Base-by-base conservation (phyloP, 2,113 vertebrate genomes). In the Chaenocephalus aceratus region DNA sequence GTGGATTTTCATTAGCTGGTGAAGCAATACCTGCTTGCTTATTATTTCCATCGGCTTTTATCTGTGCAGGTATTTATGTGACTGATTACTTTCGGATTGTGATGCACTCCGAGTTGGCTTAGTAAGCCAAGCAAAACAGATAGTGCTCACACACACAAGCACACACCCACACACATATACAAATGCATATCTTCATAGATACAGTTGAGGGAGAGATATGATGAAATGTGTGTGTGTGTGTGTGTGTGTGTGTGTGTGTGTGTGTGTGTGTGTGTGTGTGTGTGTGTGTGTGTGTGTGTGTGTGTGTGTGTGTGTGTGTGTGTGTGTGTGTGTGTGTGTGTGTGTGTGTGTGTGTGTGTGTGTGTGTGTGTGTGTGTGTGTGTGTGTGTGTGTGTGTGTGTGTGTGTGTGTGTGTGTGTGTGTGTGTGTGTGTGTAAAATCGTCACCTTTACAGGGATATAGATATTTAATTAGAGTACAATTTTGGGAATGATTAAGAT, bases 11-110 rank as follows among this genome's bases (percentile, higher is more conserved):
- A 62, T 73, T 14, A 63, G 62, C 84, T 74, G 75, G 54, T 84
- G 77, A 76, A 69, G 84, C 71, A 91, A 80, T 63, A 82, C 51
- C 61, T 76, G 41, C 71, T 30, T 62, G 16, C 15, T 77, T 89
- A 86, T 83, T 41, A 79, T 83, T 89, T 83, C 67, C 45, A 53
- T 45, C 7, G 11, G 67, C 49, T 34, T 36, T 64, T 84, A 51
- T 86, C 48, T 62, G 30, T 69, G 60, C 59, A 77, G 41, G 71
- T 57, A 34, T 82, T 60, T 6, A n/a, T 70, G 30, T 86, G 74
- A 79, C 23, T 77, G 81, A 86, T 89, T 84, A 71, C 67, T 79
- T 57, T 49, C 63, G 58, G 65, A 89, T 75, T 85, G 36, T 21
- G 87, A 67, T 60, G 44, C 66, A 60, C 23, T 73, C 10, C 8